Conservation (phyloP, 2,113 vertebrate species). For the Terrapene triunguis region DNA sequence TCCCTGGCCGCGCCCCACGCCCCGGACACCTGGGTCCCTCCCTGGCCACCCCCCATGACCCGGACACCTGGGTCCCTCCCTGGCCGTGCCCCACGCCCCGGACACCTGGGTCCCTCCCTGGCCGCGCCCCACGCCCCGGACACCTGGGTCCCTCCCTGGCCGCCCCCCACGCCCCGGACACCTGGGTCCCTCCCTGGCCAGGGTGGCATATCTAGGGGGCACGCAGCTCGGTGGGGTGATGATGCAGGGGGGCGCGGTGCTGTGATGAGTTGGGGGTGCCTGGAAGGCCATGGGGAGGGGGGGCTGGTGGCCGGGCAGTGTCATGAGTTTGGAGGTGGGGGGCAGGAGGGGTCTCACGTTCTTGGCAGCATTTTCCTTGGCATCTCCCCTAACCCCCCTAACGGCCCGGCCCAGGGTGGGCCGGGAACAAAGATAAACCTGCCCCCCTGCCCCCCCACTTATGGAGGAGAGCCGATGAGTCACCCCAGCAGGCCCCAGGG, state of each 20-base stretch:
- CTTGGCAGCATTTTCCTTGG: background rate
- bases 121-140: background rate
- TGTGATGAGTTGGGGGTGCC: background rate
- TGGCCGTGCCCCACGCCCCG: background rate
- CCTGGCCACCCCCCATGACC: no score
- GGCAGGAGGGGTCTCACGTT: background rate
- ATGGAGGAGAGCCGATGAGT: no score
- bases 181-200: background rate
- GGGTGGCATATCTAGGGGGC: background rate
- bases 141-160: background rate
- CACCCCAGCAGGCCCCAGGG: no score
- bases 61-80: no score
- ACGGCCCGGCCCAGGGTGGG: background rate
- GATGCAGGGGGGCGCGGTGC: background rate
- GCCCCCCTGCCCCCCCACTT: no score
- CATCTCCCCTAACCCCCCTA: background rate
- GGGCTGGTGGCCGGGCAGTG: background rate
- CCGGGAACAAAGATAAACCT: background rate
- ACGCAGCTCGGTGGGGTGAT: constrained; percentile 28
- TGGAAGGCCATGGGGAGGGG: background rate
- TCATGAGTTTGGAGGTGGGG: background rate
- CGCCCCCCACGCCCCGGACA: no score
- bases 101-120: background rate
- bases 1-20: no score
- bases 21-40: no score